Conservation (phyloP, 2,888 invertebrate species). For the Julus scanicus region DNA sequence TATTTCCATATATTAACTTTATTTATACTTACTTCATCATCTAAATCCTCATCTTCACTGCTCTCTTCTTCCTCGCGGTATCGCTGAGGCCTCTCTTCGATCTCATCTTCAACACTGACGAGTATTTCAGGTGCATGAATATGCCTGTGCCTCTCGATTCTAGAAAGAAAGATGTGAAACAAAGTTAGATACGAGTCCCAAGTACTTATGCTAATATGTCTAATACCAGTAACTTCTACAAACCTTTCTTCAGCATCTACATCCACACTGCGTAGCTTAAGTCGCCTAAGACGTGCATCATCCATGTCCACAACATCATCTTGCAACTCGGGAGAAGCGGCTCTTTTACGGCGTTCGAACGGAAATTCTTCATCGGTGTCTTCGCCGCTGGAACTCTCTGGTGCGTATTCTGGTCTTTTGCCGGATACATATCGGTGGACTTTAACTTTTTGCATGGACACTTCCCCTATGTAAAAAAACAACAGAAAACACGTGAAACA, state of each 20-base stretch:
- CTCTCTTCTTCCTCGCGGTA: conserved; percentile 68
- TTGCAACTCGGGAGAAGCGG: conserved; percentile 60
- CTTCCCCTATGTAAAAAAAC: conserved; percentile 77
- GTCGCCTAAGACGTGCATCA: conserved; percentile 83
- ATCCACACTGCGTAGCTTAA: conserved; percentile 67
- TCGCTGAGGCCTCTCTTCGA: conserved; percentile 62
- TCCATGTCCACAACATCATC: conserved; percentile 69
- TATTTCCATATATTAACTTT: no score
- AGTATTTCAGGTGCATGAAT: conserved; percentile 78
- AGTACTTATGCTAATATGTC: conserved; percentile 29
- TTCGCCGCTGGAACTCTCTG: conserved; percentile 83
- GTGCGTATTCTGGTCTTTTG: conserved; percentile 96
- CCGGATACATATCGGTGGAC: conserved; percentile 98
- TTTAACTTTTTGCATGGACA: conserved; percentile 99
- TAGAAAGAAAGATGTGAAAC: conserved; percentile 51
- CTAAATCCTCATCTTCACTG: conserved; percentile 79
- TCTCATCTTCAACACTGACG: conserved; percentile 62
- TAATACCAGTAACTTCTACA: neutral
- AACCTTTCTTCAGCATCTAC: conserved; percentile 67
- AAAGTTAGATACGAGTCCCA: no score
- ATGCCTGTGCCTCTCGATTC: conserved; percentile 67
- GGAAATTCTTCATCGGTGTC: conserved; percentile 81
- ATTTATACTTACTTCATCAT: conserved; percentile 71
- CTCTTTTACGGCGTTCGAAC: conserved; percentile 61
- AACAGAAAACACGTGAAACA: no score